These are phyloP conservation scores for Illadopsis cleaveri DNA, from an alignment of 2,113 vertebrate genomes.

Conservation along the genomic window DNA sequence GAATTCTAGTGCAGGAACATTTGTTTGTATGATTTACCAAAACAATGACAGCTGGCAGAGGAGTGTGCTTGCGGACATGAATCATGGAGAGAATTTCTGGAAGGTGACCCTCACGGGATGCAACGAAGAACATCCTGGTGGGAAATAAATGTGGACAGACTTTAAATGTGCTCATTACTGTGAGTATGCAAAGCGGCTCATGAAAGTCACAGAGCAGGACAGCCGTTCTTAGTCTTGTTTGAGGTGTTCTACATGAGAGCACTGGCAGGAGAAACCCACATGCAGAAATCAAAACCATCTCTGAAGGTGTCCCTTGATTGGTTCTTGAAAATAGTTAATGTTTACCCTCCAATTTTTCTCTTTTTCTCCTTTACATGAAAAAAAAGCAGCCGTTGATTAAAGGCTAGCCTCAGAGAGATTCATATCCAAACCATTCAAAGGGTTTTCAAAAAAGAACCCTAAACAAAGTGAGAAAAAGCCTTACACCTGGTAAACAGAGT, in stretches of 20 bases:
- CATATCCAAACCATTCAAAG: not conserved
- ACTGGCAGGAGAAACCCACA: not conserved
- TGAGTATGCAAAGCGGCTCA: conserved; percentile 21
- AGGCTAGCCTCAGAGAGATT: not conserved
- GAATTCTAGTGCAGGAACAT: conserved; percentile 32
- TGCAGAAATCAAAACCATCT: not conserved
- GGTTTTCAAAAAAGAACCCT: not conserved
- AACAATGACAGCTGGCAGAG: conserved; percentile 91
- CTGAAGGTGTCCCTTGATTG: not conserved
- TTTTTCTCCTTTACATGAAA: not conserved
- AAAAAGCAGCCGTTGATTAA: not conserved
- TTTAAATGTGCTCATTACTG: conserved; percentile 58
- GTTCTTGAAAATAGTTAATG: not conserved
- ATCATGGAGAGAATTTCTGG: conserved; percentile 97
- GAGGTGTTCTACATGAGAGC: not conserved
- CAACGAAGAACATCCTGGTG: conserved; percentile 92
- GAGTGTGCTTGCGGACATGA: conserved; percentile 93
- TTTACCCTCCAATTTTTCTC: not conserved
- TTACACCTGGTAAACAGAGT: not conserved
- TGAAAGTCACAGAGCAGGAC: conserved; percentile 33
- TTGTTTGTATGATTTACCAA: conserved; percentile 85
- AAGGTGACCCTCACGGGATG: conserved; percentile 96
- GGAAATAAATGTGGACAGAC: conserved; percentile 71
- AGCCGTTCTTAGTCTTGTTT: not conserved
- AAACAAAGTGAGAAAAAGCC: not conserved